phyloP scores from a whole-genome alignment of 2,797 vertebrate species.

The Anguilla pacifica region DNA sequence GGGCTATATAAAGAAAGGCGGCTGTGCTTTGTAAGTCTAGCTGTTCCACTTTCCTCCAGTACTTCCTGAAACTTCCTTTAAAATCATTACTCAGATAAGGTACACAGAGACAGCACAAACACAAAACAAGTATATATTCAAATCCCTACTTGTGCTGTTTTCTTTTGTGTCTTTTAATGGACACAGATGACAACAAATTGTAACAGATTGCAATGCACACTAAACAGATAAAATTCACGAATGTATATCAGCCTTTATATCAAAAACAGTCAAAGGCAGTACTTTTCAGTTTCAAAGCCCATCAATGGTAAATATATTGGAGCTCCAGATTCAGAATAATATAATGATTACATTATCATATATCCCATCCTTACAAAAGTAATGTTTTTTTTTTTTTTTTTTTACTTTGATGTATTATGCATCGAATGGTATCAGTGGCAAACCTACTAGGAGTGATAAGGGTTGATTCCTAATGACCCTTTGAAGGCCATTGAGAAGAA shows the following conservation, averaged over 20 bases:
- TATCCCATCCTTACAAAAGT: neutral
- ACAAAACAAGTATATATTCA: neutral
- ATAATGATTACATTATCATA: neutral
- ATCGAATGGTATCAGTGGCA: neutral
- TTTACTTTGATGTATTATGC: neutral
- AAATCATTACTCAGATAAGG: constrained; percentile 17
- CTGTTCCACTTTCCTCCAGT: constrained; percentile 62
- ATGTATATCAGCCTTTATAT: neutral
- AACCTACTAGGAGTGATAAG: neutral
- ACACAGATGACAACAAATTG: neutral
- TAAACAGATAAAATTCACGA: neutral
- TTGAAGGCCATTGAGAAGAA: neutral
- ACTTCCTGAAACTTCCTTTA: constrained; percentile 56
- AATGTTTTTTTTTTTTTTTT: neutral
- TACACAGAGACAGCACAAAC: neutral
- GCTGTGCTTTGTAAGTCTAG: constrained; percentile 58
- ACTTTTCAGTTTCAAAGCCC: neutral
- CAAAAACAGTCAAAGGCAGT: neutral
- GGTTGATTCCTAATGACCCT: neutral
- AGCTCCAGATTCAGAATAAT: neutral
- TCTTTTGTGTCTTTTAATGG: neutral
- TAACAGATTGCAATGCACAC: neutral
- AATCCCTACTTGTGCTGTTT: neutral
- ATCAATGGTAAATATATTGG: neutral
- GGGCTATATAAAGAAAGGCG: constrained; percentile 68